Evolutionary conservation across 2,113 vertebrate genomes (phyloP).

Genomic region (Catharus fuscescens): DNA sequence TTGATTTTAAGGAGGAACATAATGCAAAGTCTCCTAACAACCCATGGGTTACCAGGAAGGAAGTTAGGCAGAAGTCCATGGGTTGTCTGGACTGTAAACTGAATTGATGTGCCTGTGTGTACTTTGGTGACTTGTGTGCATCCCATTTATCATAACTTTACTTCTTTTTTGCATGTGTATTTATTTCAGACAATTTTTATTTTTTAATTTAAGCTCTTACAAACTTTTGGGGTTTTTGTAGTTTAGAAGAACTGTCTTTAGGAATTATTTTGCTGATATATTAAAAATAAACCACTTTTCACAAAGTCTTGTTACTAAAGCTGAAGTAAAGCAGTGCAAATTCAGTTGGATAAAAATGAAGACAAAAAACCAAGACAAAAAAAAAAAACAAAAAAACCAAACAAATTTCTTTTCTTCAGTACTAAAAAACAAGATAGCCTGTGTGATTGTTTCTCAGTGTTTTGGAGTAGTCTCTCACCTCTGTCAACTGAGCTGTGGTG

Average conservation of each 20-base stretch:
- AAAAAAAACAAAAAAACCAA: too few relatives aligned
- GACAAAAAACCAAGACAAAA: neutral
- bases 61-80: neutral
- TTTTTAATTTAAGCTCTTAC: neutral
- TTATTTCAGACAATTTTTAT: neutral
- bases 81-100: neutral
- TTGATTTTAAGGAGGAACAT: neutral
- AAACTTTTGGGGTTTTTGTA: neutral
- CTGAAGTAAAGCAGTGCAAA: neutral
- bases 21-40: neutral
- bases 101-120: neutral
- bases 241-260: neutral
- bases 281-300: neutral
- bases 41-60: neutral
- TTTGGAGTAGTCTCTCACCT: conserved; percentile 38
- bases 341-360: neutral
- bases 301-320: neutral
- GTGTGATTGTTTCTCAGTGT: neutral
- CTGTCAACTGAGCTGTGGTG: conserved; percentile 1
- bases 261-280: neutral
- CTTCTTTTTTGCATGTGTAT: neutral
- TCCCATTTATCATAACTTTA: neutral
- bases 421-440: neutral
- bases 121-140: neutral
- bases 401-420: neutral